Evolutionary conservation across 2,797 vertebrate genomes (phyloP).

Genomic region (Notamacropus eugenii): DNA sequence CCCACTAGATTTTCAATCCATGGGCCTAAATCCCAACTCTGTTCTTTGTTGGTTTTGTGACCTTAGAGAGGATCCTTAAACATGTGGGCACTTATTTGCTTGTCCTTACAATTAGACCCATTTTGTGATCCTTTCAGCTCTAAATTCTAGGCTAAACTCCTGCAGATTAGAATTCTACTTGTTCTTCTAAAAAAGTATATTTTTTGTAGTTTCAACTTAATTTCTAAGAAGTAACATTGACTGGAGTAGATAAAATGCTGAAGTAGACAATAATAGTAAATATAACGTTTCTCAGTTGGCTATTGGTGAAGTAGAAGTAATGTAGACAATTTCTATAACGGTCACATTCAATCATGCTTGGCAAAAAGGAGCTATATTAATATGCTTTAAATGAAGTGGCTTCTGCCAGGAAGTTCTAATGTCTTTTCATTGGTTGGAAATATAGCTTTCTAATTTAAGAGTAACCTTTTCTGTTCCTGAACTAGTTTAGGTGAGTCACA

Average conservation of each 20-base stretch:
- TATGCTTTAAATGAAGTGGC: constrained; percentile 34
- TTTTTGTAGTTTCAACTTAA: background rate
- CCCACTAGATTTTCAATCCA: background rate
- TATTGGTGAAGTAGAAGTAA: background rate
- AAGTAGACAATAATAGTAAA: background rate
- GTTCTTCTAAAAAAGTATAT: background rate
- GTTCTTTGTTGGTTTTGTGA: background rate
- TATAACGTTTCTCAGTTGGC: background rate
- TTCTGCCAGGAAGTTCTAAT: constrained; percentile 17
- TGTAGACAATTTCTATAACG: constrained; percentile 40
- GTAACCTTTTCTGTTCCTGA: constrained; percentile 41
- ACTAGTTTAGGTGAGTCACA: background rate
- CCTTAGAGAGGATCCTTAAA: background rate
- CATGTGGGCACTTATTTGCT: background rate
- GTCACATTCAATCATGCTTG: background rate
- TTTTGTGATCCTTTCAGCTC: background rate
- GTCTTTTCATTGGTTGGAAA: constrained; percentile 63
- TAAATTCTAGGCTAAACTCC: background rate
- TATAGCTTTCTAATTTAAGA: constrained; percentile 56
- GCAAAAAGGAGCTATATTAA: constrained; percentile 40
- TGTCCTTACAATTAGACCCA: background rate
- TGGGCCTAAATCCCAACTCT: background rate
- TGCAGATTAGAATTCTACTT: background rate
- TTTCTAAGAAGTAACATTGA: background rate
- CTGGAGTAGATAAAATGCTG: background rate